phyloP scores from a whole-genome alignment of 2,797 vertebrate genomes.

The Pipistrellus pygmaeus region DNA sequence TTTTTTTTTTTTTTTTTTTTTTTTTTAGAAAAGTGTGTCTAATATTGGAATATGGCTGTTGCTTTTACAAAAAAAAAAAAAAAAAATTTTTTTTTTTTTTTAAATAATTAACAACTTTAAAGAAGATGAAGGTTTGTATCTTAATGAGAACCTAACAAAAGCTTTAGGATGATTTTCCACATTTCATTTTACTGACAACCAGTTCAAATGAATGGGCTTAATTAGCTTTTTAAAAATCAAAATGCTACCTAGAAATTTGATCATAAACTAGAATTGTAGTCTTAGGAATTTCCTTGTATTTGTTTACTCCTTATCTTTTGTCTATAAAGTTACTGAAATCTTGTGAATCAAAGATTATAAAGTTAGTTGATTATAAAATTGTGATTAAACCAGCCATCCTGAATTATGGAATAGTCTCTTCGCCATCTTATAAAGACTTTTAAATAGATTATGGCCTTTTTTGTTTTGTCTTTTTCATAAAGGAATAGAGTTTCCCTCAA shows the following conservation, averaged over 20 bases:
- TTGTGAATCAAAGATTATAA: background rate
- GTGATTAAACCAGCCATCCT: background rate
- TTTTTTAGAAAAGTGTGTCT: constrained; percentile 12
- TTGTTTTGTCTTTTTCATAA: constrained; percentile 30
- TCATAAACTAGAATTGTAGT: constrained; percentile 41
- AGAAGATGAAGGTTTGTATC: constrained; percentile 1
- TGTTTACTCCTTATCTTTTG: constrained; percentile 12
- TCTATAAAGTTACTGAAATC: background rate
- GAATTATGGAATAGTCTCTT: background rate
- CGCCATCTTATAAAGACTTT: background rate
- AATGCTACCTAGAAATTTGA: background rate
- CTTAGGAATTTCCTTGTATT: constrained; percentile 12
- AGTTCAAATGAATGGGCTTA: constrained; percentile 35
- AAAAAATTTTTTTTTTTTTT: too few relatives aligned
- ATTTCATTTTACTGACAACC: constrained; percentile 36
- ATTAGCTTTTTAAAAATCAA: constrained; percentile 47
- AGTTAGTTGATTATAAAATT: background rate
- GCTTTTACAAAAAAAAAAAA: constrained; percentile 57
- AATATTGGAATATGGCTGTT: constrained; percentile 3
- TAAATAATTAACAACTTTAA: constrained; percentile 7
- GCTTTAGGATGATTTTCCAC: constrained; percentile 7
- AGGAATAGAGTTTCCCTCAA: background rate
- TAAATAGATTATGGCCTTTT: background rate
- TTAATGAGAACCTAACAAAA: background rate
- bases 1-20: background rate